Base-by-base conservation (phyloP, 2,888 invertebrate species). In the Cheilosia grossa region DNA sequence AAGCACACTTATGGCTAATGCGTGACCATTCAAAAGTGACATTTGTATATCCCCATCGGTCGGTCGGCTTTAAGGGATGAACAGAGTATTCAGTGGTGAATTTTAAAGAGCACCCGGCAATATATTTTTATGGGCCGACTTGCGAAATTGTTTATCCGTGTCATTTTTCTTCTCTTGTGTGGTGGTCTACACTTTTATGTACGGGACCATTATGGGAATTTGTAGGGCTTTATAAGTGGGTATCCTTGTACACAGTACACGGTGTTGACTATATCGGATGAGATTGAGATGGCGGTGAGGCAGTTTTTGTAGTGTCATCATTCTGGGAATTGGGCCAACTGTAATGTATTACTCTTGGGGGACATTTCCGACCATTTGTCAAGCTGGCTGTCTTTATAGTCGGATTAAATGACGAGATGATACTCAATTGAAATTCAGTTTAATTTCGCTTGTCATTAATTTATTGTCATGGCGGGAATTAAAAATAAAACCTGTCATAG, bases 251-350 rank as follows among this genome's bases (percentile, higher is more conserved):
- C 15, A 42, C 13, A 10, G n/a, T 17, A 59, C 13, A 24, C 4
- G 56, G 37, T 19, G 6, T 33, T 40, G n/a, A 47, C 6, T 54
- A 33, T 21, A 17, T 30, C 51, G 53, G 49, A 59, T 59, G 66
- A 72, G 66, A 72, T 61, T 59, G 66, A 72, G 66, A 72, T 61
- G 78, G 49, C 78, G 63, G 61, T 67, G 21, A 27, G 59, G 82
- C 30, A 56, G 64, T 82, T 82, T 17, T 19, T 67, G 49, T 59
- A 56, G 54, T 72, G 82, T 78, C 78, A 72, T 82, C 78, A 73
- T 73, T 72, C 51, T 67, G 82, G 61, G 72, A 82, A 78, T 82
- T 78, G 73, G 72, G 73, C 24, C 54, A 54, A 72, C 15, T 61
- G 61, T 54, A 78, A 82, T 78, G 67, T 72, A 78, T 78, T 78